Evolutionary conservation across 2,797 vertebrate genomes (phyloP).

Genomic region (Lates japonicus): DNA sequence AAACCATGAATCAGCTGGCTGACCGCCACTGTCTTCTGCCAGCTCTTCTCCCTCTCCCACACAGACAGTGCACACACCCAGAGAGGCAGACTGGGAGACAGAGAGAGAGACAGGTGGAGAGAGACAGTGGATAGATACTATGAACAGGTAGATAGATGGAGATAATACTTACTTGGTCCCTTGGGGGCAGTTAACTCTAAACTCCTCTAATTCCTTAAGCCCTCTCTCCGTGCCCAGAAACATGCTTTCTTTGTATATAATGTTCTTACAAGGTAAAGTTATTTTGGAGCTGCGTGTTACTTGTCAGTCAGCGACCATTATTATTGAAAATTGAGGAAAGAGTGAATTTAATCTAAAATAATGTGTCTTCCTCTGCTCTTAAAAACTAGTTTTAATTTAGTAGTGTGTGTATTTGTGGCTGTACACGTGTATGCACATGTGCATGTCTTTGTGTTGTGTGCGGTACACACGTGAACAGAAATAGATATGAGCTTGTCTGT

Average conservation of each 20-base stretch:
- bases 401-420: background rate
- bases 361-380: background rate
- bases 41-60: conserved; percentile 35
- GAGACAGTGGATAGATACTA: conserved; percentile 61
- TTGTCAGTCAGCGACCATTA: background rate
- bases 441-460: conserved; percentile 41
- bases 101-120: conserved; percentile 37
- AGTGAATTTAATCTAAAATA: conserved; percentile 23
- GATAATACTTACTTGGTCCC: conserved; percentile 84
- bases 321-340: background rate
- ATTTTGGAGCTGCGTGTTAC: background rate
- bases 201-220: conserved; percentile 85
- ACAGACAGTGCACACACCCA: conserved; percentile 11
- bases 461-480: conserved; percentile 58
- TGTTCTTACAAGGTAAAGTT: conserved; percentile 38
- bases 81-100: conserved; percentile 13
- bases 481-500: conserved; percentile 75
- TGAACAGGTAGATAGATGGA: conserved; percentile 74
- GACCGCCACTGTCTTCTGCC: conserved; percentile 57
- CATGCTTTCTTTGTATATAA: conserved; percentile 72
- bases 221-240: conserved; percentile 77
- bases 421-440: conserved; percentile 46
- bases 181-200: conserved; percentile 84
- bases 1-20: conserved; percentile 80
- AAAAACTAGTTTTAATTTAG: background rate